Conservation (phyloP, 2,113 vertebrate species). For the Ictidomys tridecemlineatus region DNA sequence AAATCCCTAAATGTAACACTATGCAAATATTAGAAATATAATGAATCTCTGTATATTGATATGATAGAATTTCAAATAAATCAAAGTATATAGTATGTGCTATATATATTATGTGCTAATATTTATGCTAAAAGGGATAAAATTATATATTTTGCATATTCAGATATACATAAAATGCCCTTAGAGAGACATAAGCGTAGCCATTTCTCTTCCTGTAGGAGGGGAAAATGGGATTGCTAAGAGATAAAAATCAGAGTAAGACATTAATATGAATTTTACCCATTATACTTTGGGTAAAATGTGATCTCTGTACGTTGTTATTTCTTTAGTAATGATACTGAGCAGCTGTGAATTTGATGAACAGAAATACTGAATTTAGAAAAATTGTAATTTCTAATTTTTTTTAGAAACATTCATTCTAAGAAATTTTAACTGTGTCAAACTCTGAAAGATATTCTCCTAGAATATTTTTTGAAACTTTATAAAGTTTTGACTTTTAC, state of each 20-base stretch:
- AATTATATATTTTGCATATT: background rate
- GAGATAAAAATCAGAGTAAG: background rate
- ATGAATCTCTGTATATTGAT: background rate
- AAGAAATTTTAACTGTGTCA: background rate
- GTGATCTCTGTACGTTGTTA: background rate
- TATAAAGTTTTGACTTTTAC: background rate
- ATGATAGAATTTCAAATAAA: background rate
- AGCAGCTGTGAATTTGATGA: background rate
- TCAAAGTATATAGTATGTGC: background rate
- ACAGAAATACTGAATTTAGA: background rate
- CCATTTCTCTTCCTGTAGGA: background rate
- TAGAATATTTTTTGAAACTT: background rate
- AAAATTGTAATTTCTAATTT: background rate
- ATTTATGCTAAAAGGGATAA: background rate
- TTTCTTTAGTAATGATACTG: background rate
- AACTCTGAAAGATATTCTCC: background rate
- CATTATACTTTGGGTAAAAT: background rate
- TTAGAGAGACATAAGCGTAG: background rate
- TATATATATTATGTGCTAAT: background rate
- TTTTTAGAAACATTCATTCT: background rate
- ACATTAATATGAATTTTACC: background rate
- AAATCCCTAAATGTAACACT: background rate
- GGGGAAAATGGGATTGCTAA: no score
- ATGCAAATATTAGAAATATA: background rate
- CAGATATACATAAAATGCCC: background rate